Evolutionary conservation across 2,113 vertebrate genomes (phyloP).

Genomic region (Bambusicola thoracicus): DNA sequence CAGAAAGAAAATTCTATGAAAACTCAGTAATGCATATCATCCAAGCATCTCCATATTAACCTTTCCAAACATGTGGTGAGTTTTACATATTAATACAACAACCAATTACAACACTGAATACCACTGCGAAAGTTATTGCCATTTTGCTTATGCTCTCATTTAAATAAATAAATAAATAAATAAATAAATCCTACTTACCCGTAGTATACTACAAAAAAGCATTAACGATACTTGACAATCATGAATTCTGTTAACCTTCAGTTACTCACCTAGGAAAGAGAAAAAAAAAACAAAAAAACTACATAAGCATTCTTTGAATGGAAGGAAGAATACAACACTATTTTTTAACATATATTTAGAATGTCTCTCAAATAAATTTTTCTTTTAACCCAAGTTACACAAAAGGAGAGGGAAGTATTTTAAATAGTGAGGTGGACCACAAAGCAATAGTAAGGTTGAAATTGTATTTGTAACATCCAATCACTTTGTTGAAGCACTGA

Average conservation of each 20-base stretch:
- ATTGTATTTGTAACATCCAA: neutral
- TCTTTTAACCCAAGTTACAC: neutral
- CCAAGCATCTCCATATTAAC: neutral
- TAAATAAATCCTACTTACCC: constrained; percentile 74
- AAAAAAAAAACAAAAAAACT: neutral
- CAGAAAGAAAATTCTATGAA: neutral
- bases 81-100: neutral
- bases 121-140: accelerated
- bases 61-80: accelerated
- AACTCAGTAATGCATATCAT: neutral
- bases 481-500: accelerated
- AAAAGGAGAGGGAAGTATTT: neutral
- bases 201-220: constrained; percentile 56
- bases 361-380: neutral
- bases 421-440: accelerated
- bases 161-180: neutral
- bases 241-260: constrained; percentile 70
- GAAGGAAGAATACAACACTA: accelerated
- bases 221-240: constrained; percentile 42
- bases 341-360: accelerated
- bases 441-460: neutral
- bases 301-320: neutral
- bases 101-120: accelerated
- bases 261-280: constrained; percentile 79
- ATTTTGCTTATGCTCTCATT: neutral